Base-by-base conservation (phyloP, 1,140 invertebrate species). In the Dryas iulia region DNA sequence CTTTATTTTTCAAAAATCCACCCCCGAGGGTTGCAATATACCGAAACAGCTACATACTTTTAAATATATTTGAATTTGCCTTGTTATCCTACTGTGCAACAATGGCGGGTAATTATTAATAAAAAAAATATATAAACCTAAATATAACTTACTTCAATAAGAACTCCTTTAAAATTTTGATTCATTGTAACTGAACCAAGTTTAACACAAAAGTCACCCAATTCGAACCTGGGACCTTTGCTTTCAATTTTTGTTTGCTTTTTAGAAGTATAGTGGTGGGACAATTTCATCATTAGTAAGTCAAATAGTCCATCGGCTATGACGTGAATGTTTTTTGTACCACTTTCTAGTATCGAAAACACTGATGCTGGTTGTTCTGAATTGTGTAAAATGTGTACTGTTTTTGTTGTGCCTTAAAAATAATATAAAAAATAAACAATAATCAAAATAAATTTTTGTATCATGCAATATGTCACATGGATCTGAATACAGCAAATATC, bases 181-280 rank as follows among this genome's bases (percentile, higher is more conserved):
- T 96, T 97, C 93, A 99, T 97, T 8, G 96, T 96, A 2, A 99
- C 98, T 56, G 95, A 97, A 24, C 98, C 98, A 2, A 99, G 93
- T 91, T 99, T 99, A 3, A 99, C 95, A 74, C 97, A 95, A 90
- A 99, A 99, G 87, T 99, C 98, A 0, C 95, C 96, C 25, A 98
- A 94, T 89, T 98, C 97, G 90, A 97, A 99, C 57, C 97, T 93
- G 0, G 97, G 96, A 0, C 98, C 98, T 87, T 98, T 98, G 0
- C 96, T 96, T 89, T 99, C 98, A 63, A 98, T 95, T 83, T 96
- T 96, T 0, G 95, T 96, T 74, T 96, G 95, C 87, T 98, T 97
- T 90, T 98, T 98, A 10, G 96, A 96, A 12, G 95, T 95, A 79
- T 98, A 99, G 71, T 97, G 96, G 58, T 94, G 94, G 1, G 95